Conservation (phyloP, 2,113 vertebrate species). For the Prionailurus bengalensis region DNA sequence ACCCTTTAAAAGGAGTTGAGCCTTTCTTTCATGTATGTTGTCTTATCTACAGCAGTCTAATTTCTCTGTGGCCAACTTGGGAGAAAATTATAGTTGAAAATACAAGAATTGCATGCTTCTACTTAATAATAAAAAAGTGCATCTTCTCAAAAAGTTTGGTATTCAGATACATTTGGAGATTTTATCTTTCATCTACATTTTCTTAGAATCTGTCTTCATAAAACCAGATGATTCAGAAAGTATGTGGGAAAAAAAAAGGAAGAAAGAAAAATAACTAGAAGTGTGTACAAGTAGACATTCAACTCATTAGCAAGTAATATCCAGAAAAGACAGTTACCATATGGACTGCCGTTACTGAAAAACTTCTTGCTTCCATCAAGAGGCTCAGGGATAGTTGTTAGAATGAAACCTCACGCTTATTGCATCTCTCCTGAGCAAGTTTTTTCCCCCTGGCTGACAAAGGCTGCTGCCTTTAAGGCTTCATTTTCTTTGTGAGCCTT, state of each 20-base stretch:
- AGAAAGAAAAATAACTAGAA: conserved; percentile 42
- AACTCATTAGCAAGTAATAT: conserved; percentile 65
- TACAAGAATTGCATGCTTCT: neutral
- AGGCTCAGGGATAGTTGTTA: neutral
- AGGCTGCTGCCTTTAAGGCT: conserved; percentile 68
- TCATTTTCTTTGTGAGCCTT: conserved; percentile 69
- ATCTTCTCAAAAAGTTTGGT: neutral
- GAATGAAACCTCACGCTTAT: neutral
- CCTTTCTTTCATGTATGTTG: neutral
- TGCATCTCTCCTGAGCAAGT: neutral
- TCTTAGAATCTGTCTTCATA: neutral
- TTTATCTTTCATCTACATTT: conserved; percentile 38
- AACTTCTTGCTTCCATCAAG: neutral
- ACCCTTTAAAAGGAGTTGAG: neutral
- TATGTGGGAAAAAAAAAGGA: neutral
- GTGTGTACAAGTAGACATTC: conserved; percentile 31
- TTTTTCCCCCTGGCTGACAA: neutral
- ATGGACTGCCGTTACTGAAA: conserved; percentile 16
- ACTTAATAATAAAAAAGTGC: neutral
- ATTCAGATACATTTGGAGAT: neutral
- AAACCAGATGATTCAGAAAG: conserved; percentile 66
- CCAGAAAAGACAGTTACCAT: conserved; percentile 65
- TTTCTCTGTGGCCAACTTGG: neutral
- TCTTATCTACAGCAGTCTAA: neutral
- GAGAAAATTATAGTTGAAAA: neutral